Evolutionary conservation across 23 tunicate genomes (phyloP).

Genomic region (Trididemnum miniatum): DNA sequence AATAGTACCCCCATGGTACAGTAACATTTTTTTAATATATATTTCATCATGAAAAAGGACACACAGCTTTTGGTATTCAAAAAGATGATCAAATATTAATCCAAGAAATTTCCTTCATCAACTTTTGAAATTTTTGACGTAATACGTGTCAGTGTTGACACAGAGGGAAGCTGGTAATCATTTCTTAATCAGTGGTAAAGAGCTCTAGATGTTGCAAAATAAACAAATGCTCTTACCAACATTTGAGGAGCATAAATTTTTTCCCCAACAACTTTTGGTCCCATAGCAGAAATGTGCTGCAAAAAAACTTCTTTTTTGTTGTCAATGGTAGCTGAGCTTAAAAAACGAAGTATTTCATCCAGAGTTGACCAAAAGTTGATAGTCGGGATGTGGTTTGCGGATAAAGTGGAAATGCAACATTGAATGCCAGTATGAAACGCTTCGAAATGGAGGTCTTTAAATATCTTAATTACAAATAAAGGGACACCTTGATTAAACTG

Average conservation of each 20-base stretch:
- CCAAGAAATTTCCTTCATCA: not conserved
- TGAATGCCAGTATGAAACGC: not conserved
- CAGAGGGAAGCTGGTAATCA: constrained; percentile 7
- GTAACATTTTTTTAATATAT: constrained; percentile 5
- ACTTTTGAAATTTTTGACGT: constrained; percentile 24
- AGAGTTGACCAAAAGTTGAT: not conserved
- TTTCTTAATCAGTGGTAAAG: not conserved
- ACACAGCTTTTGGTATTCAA: constrained; percentile 1
- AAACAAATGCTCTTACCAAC: not conserved
- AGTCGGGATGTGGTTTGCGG: not conserved
- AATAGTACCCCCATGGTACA: not conserved
- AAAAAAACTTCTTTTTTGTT: not conserved
- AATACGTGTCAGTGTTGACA: not conserved
- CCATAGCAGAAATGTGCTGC: not conserved
- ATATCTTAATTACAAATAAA: constrained; percentile 3
- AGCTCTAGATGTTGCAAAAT: constrained; percentile 2
- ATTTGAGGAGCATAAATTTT: not conserved
- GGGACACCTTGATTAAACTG: not conserved
- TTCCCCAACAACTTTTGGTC: not conserved
- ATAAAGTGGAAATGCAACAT: not conserved
- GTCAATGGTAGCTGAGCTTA: not conserved
- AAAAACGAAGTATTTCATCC: not conserved
- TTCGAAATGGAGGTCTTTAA: not conserved
- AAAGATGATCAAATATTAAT: not conserved
- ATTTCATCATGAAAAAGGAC: constrained; percentile 11